A percentile compares a stretch with the other conserved stretches of the same genome.
Conservation (phyloP, 2,113 vertebrate species). For the Antigone vipio region DNA sequence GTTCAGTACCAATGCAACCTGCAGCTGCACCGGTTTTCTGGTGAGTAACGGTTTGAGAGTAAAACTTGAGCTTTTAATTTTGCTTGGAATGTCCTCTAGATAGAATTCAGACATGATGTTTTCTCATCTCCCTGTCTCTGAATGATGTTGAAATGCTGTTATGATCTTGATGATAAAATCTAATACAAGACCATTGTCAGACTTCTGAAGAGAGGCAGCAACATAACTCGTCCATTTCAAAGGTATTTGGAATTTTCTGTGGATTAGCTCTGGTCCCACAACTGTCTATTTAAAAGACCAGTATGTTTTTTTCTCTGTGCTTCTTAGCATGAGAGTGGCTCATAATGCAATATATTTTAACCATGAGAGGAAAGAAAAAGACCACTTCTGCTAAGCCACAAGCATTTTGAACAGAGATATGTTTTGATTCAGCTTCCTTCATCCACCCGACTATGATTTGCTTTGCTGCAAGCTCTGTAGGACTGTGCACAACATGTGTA, state of each 20-base stretch:
- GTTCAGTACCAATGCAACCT: background rate
- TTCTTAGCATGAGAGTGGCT: background rate
- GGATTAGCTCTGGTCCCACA: background rate
- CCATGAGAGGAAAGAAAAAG: background rate
- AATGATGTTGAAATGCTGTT: background rate
- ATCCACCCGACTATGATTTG: background rate
- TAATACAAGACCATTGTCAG: background rate
- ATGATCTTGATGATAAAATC: background rate
- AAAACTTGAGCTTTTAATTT: background rate
- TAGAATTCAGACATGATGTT: background rate
- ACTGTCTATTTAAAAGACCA: background rate
- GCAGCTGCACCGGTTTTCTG: background rate
- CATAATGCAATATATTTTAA: background rate
- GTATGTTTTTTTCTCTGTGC: background rate
- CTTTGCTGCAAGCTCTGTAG: background rate
- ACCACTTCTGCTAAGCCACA: constrained; percentile 15
- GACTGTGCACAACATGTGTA: background rate
- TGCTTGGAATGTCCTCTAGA: background rate
- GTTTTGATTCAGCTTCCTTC: constrained; percentile 17
- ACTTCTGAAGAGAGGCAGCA: background rate
- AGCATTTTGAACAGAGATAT: background rate
- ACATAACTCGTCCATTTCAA: background rate
- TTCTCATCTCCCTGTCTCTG: background rate
- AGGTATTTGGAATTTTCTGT: constrained; percentile 10
- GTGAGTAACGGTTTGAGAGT: background rate